Evolutionary conservation across 2,888 invertebrate genomes (phyloP).

Genomic region (Hemaris fuciformis): DNA sequence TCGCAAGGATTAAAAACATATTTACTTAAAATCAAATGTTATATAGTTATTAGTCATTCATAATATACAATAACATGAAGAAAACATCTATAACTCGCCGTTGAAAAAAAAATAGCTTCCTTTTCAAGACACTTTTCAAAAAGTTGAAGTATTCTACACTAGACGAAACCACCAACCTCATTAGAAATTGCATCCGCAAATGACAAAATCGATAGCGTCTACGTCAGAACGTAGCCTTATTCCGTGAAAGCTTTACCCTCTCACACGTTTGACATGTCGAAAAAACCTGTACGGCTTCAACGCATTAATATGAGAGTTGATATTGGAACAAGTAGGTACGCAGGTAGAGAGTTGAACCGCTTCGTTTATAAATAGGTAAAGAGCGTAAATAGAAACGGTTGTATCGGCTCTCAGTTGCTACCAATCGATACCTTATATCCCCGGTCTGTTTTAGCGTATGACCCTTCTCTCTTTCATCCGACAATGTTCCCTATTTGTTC

Average conservation of each 20-base stretch:
- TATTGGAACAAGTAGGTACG: slow-evolving; percentile 44
- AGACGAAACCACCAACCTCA: neutral
- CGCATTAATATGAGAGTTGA: slow-evolving; percentile 37
- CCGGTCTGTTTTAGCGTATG: slow-evolving; percentile 41
- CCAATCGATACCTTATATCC: slow-evolving; percentile 70
- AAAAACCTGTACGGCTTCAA: neutral
- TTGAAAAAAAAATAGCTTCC: too few relatives aligned
- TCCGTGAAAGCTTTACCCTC: slow-evolving; percentile 23
- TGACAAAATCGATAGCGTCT: slow-evolving; percentile 20
- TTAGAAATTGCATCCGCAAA: slow-evolving; percentile 19
- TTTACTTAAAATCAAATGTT: too few relatives aligned
- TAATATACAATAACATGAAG: too few relatives aligned
- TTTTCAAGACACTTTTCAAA: neutral
- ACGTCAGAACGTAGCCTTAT: slow-evolving; percentile 12
- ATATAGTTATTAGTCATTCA: too few relatives aligned
- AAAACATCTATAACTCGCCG: too few relatives aligned
- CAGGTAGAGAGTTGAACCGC: slow-evolving; percentile 72
- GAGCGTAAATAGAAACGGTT: slow-evolving; percentile 77
- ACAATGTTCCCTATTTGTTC: slow-evolving; percentile 32
- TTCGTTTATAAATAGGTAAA: slow-evolving; percentile 79
- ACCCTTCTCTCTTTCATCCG: slow-evolving; percentile 19
- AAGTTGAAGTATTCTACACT: neutral
- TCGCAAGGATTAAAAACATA: too few relatives aligned
- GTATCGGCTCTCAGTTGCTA: slow-evolving; percentile 71
- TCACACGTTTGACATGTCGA: slow-evolving; percentile 16